These are phyloP conservation scores for Caranx ignobilis DNA, from an alignment of 2,113 vertebrate species.

Conservation along the genomic window DNA sequence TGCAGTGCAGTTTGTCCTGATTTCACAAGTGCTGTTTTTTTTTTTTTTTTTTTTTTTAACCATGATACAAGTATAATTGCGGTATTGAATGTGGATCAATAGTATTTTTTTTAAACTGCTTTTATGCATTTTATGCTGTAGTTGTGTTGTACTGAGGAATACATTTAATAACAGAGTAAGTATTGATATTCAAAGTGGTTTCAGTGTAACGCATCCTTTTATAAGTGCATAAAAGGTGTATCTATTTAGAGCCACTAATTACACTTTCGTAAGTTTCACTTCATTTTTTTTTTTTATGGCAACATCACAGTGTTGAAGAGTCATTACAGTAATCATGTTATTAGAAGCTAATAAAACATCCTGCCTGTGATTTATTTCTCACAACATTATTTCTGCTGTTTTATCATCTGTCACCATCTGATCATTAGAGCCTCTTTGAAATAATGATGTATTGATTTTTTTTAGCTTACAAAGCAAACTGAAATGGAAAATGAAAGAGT, in stretches of 20 bases:
- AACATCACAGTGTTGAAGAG: neutral
- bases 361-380: neutral
- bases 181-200: neutral
- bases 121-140: too few species aligned
- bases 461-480: neutral
- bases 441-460: neutral
- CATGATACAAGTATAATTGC: neutral
- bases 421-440: conserved; percentile 18
- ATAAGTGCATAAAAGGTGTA: neutral
- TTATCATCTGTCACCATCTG: conserved; percentile 18
- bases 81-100: too few species aligned
- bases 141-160: too few species aligned
- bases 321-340: neutral
- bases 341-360: neutral
- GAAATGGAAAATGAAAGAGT: neutral
- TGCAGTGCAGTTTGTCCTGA: neutral
- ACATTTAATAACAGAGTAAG: too few species aligned
- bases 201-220: too few species aligned
- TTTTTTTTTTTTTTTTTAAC: too few species aligned
- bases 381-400: neutral
- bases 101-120: too few species aligned
- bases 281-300: neutral
- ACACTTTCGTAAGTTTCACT: neutral
- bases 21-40: too few species aligned
- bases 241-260: neutral